Conservation (phyloP, 2,113 vertebrate species). For the Cyphomyrus plagiostoma region DNA sequence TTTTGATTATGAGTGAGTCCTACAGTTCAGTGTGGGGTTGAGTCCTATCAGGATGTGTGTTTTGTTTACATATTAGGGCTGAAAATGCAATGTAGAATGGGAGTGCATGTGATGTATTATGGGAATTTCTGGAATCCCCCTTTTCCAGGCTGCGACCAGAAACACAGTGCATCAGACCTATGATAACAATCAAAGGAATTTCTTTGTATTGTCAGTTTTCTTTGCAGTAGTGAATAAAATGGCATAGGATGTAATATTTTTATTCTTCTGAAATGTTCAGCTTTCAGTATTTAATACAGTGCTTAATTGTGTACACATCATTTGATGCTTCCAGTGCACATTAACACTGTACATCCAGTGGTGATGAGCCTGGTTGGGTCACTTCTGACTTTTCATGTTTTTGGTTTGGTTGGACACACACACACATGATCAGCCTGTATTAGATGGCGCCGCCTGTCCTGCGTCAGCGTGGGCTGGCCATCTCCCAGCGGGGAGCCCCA, state of each 20-base stretch:
- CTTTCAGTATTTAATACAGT: neutral
- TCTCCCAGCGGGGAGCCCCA: neutral
- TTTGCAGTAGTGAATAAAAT: neutral
- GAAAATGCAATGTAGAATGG: neutral
- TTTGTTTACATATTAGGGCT: neutral
- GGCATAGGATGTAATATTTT: neutral
- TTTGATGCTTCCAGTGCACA: neutral
- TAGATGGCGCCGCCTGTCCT: neutral
- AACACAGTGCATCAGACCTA: neutral
- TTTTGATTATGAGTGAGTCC: neutral
- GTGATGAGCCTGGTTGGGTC: neutral
- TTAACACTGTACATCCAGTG: neutral
- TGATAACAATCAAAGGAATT: neutral
- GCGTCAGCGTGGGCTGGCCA: neutral
- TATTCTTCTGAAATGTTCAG: neutral
- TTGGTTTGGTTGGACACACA: neutral
- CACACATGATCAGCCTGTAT: neutral
- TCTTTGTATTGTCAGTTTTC: neutral
- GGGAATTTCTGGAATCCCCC: neutral
- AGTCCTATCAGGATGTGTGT: neutral
- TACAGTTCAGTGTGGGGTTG: neutral
- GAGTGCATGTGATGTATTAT: neutral
- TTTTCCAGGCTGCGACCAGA: neutral
- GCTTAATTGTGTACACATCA: neutral
- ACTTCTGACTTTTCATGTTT: neutral